phyloP scores from a whole-genome alignment of 2,888 invertebrate species.

The Drosophila conformis region DNA sequence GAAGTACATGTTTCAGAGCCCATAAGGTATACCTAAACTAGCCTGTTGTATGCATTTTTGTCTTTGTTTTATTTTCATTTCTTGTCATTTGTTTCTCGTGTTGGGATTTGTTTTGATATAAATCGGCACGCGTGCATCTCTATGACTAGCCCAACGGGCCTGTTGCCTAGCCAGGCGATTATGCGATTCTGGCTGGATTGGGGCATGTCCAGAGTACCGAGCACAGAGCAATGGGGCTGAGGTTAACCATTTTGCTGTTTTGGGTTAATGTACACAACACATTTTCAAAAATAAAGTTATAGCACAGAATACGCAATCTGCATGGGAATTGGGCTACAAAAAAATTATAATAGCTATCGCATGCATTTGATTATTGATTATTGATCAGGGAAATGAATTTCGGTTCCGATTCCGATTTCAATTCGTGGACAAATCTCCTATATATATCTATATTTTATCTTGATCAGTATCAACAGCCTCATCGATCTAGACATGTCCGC shows the following conservation, averaged over 20 bases:
- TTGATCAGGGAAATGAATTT: not conserved
- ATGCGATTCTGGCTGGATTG: conserved; percentile 34
- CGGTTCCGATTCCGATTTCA: not conserved
- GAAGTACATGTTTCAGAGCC: not conserved
- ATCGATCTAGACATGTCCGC: not conserved
- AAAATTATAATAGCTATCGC: not conserved
- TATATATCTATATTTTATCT: not conserved
- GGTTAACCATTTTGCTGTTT: conserved; percentile 37
- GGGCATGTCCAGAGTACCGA: not conserved
- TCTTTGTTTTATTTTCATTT: not conserved
- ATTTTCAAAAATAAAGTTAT: conserved; percentile 32
- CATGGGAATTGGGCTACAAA: not conserved
- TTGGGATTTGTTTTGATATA: not conserved
- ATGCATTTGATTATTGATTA: not conserved
- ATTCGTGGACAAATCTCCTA: not conserved
- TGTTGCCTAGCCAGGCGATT: conserved; percentile 38
- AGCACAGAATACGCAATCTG: not conserved
- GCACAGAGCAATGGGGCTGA: not conserved
- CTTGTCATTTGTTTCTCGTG: not conserved
- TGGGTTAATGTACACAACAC: conserved; percentile 49
- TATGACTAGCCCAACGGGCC: conserved; percentile 1
- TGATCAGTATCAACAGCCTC: not conserved
- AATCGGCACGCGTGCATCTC: conserved; percentile 13
- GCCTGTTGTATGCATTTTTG: not conserved
- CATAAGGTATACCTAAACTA: not conserved